Percentiles rank a stretch among this genome's conserved stretches.
Conservation (phyloP, 1,140 invertebrate genomes). For the Solenopsis invicta region DNA sequence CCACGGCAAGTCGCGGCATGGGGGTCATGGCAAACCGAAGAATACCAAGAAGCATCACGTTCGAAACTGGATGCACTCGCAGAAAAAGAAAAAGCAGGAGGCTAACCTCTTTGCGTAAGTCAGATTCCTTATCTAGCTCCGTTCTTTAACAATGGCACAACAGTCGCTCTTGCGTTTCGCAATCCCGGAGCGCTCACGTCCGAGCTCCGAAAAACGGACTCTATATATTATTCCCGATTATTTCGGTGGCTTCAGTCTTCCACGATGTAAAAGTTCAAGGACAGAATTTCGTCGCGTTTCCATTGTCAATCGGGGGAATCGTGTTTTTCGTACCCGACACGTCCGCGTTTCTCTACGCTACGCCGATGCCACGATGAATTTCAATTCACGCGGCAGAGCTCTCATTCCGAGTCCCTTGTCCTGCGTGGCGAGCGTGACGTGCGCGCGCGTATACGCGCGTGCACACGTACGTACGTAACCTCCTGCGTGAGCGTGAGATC, state of each 20-base stretch:
- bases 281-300: conserved; percentile 26
- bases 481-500: not conserved
- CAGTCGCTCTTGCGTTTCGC: not conserved
- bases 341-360: not conserved
- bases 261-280: not conserved
- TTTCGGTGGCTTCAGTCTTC: not conserved
- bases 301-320: conserved; percentile 18
- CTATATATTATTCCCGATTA: not conserved
- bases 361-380: not conserved
- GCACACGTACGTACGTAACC: too few species aligned
- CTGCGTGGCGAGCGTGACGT: not conserved
- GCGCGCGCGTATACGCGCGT: not conserved
- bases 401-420: conserved; percentile 15
- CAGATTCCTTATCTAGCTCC: not conserved
- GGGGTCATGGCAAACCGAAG: conserved; percentile 7
- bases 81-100: not conserved
- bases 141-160: not conserved
- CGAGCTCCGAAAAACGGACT: not conserved
- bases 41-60: conserved; percentile 42
- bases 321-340: not conserved
- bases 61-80: conserved; percentile 15
- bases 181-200: too few species aligned
- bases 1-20: conserved; percentile 1
- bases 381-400: conserved; percentile 31
- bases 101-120: conserved; percentile 56